Base-by-base conservation (phyloP, 2,797 vertebrate genomes). In the Sebastes oblongus region DNA sequence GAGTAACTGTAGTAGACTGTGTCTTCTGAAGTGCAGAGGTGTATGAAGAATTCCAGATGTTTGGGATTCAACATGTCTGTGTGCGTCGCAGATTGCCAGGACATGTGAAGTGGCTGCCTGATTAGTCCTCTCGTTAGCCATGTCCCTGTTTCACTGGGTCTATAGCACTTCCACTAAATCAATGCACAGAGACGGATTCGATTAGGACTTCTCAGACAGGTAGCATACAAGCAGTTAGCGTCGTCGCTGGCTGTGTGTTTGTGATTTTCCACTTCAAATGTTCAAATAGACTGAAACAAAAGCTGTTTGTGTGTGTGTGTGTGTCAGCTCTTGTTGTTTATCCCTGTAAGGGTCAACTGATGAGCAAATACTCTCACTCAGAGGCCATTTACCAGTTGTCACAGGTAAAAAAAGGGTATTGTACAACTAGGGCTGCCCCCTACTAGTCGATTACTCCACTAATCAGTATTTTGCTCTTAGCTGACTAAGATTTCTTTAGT, bases 151-250 rank as follows among this genome's bases (percentile, higher is more conserved):
- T 75, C 67, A 29, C 66, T 59, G 58, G 58, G 66, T 90, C 91
- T 86, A 85, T 74, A 82, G 82, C 81, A 74, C 76, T 78, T 89
- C 80, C 69, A 72, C 91, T 91, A 83, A 93, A 93, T 92, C 91
- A 80, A 92, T 91, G 86, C 74, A 75, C 70, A 82, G 84, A 90
- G 86, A 83, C 79, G 39, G 86, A 91, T 93, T 91, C 85, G 88
- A 86, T 90, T 88, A 90, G 75, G 75, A 78, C 34, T 78, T 89
- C 50, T 80, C 24, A 77, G 87, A 89, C 86, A 88, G 59, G 73
- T 54, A 73, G 68, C 52, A 25, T 16, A 18, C 46, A 29, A 16
- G 74, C 46, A 34, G 75, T 72, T 77, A 81, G 81, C 18, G 0
- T 54, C 46, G 54, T 62, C 6, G 16, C 66, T 52, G 27, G n/a